Base-by-base conservation (phyloP, 2,888 invertebrate species). In the Oegoconia quadripuncta region DNA sequence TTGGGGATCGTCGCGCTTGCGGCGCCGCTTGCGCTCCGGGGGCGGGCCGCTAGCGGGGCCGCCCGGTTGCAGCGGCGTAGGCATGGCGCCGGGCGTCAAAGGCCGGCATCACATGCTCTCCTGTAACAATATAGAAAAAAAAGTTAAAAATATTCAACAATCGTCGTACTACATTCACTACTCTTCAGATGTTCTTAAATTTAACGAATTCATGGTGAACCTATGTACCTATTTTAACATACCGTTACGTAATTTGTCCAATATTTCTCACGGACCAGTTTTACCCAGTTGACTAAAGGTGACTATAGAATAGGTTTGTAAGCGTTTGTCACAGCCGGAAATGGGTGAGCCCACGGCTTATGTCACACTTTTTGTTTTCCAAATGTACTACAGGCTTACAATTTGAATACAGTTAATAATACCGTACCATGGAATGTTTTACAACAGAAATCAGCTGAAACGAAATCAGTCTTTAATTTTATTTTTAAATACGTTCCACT, bases 1-100 rank as follows among this genome's bases (percentile, higher is more conserved):
- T 64, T 89, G 89, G 52, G 89, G 89, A 72, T 89, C 89, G 82
- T 89, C 89, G 78, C 89, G 89, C 76, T 89, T 89, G 79, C 89
- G 88, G 80, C 89, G 88, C 80, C 89, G 88, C 87, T 90, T 89
- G 81, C 89, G 86, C 77, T 89, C 88, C 78, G 84, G 88, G 55
- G 88, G 83, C 81, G 89, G 79, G 84, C 88, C 81, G 88, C 88
- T 83, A 88, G 84, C 84, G 89, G 88, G 80, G 82, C 88, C 88
- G 87, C 88, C 87, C 88, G 86, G 83, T 87, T 87, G 88, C 86
- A 87, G 86, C 87, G 88, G 88, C 88, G 88, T 88, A 74, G 88
- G 88, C 88, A 88, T 88, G 83, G 87, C 88, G 88, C 88, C 88
- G 87, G 80, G 84, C 87, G 87, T 86, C 84, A 86, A 79, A 64